phyloP scores from a whole-genome alignment of 2,113 vertebrate species.

The Protobothrops flavoviridis region DNA sequence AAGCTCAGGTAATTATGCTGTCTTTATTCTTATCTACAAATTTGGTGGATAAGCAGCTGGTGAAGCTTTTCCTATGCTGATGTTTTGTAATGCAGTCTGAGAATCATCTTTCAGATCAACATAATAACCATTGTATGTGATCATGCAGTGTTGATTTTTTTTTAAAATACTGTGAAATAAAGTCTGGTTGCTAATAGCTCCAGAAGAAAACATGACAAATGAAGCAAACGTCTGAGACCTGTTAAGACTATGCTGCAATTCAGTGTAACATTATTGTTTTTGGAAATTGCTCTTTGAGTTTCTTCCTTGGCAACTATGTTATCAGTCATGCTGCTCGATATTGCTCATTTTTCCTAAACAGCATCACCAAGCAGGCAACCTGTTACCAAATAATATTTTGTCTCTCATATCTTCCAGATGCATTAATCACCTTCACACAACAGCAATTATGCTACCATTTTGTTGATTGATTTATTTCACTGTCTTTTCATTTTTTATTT shows the following conservation, averaged over 20 bases:
- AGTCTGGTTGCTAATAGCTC: background rate
- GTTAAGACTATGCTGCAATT: background rate
- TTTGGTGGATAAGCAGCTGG: background rate
- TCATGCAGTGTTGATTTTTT: background rate
- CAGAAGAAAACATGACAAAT: background rate
- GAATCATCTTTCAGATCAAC: background rate
- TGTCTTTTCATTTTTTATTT: background rate
- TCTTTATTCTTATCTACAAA: background rate
- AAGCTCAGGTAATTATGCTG: background rate
- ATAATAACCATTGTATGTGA: background rate
- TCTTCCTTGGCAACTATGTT: background rate
- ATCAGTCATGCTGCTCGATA: background rate
- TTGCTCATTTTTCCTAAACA: background rate
- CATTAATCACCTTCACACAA: background rate
- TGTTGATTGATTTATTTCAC: background rate
- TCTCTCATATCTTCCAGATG: background rate
- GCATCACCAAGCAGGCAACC: background rate
- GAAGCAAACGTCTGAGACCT: background rate
- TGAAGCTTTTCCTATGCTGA: background rate
- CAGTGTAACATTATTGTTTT: background rate
- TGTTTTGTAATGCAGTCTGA: background rate
- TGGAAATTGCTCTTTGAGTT: background rate
- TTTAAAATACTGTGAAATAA: background rate
- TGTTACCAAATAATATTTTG: constrained; percentile 1
- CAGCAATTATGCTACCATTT: constrained; percentile 7